phyloP scores from a whole-genome alignment of 1,140 invertebrate species.

The Coptotermes formosanus region DNA sequence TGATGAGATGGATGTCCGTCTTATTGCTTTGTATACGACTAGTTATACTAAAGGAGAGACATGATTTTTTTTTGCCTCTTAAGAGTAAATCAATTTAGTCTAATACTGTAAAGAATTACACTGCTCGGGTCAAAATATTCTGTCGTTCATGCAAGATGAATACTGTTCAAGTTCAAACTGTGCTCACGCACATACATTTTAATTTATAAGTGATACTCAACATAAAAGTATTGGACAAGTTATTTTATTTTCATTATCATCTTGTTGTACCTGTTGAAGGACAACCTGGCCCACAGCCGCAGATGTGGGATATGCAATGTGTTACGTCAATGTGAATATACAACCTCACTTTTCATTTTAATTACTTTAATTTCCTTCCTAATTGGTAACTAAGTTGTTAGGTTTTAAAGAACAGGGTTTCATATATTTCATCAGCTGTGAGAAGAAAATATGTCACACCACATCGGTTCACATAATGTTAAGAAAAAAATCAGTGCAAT shows the following conservation, averaged over 20 bases:
- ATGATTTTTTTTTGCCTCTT: background rate
- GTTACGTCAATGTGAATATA: background rate
- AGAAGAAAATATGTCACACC: background rate
- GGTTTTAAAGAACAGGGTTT: constrained; percentile 12
- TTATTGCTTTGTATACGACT: constrained; percentile 24
- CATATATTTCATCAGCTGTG: background rate
- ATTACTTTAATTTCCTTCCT: background rate
- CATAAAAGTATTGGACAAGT: background rate
- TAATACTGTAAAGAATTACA: background rate
- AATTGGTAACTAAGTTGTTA: background rate
- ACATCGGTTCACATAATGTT: background rate
- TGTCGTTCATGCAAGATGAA: background rate
- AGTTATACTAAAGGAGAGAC: constrained; percentile 12
- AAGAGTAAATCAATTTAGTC: constrained; percentile 15
- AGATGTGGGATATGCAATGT: background rate
- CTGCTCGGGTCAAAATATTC: background rate
- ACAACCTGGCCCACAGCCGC: background rate
- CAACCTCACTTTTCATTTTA: background rate
- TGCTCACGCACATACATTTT: background rate
- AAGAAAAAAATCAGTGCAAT: background rate
- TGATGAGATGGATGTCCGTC: background rate
- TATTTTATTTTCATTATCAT: background rate
- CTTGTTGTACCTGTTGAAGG: background rate
- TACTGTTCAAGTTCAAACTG: constrained; percentile 3
- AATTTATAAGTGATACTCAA: background rate